A percentile compares a stretch with the other conserved stretches of the same genome.
Evolutionary conservation across 2,113 vertebrate genomes (phyloP).

Genomic region (Microcebus jonahi): DNA sequence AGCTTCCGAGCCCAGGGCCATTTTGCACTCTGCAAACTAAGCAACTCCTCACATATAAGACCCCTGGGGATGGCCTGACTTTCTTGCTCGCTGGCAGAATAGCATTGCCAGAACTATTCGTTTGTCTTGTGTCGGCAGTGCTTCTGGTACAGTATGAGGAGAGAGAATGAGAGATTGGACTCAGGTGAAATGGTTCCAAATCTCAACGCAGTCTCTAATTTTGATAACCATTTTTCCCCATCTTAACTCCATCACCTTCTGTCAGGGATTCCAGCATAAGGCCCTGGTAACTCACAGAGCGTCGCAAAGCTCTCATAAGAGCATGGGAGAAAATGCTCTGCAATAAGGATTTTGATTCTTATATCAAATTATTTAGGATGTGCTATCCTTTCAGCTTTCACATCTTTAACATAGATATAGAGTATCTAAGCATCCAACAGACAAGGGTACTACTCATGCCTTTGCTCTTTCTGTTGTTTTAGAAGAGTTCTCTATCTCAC

Average conservation of each 20-base stretch:
- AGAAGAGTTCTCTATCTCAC: not conserved
- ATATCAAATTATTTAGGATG: not conserved
- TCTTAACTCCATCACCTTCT: not conserved
- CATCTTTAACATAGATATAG: not conserved
- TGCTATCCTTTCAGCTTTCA: not conserved
- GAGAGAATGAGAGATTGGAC: not conserved
- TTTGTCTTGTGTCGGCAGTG: not conserved
- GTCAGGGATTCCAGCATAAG: not conserved
- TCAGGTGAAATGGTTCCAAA: rapidly evolving
- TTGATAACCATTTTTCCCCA: not conserved
- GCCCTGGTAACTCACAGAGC: not conserved
- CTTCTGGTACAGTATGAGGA: not conserved
- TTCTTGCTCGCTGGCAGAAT: not conserved
- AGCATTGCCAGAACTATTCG: not conserved
- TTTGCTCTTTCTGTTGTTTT: not conserved
- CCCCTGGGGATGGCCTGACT: not conserved
- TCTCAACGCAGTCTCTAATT: not conserved
- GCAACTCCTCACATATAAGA: not conserved
- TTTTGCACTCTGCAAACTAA: not conserved
- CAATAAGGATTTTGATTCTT: not conserved
- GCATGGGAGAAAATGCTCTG: not conserved
- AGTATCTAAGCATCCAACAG: not conserved
- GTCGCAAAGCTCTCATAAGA: not conserved
- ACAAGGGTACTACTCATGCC: not conserved
- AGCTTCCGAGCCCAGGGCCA: not conserved